Base-by-base conservation (phyloP, 2,888 invertebrate species). In the Exephanes ischioxanthus region DNA sequence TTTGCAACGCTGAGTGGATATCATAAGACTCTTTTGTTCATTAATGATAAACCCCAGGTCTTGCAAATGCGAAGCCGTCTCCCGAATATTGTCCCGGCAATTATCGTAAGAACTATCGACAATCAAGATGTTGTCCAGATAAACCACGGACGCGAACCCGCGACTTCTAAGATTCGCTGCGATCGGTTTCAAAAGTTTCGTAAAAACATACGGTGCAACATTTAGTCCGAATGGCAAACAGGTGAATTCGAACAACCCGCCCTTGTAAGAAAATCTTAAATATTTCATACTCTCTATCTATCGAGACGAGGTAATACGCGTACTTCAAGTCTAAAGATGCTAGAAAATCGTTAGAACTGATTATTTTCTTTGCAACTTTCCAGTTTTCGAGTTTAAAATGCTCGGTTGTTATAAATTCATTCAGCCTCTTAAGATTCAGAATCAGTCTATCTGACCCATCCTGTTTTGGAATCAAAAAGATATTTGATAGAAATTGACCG, bases 311-410 rank as follows among this genome's bases (percentile, higher is more conserved):
- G n/a, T 41, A 37, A 67, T 67, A 67, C 19, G 6, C 33, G 33
- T 6, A 26, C 58, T 58, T 58, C 11, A 58, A 26, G 9, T 26
- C 58, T 16, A 45, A 26, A 19, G 22, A 37, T 6, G 26, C 58
- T 19, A 58, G 16, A 26, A 11, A 19, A 22, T 58, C 26, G 67
- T 79, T 41, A 67, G 33, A 16, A 33, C 26, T 67, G 22, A 89
- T 78, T n/a, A 89, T 48, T 48, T 87, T 86, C 16, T n/a, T 48
- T 9, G 86, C 87, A 5, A 87, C 87, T 76, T 84, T 85, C 61
- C 77, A 85, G 68, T 89, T 88, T 63, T 88, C 87, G 61, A 89
- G 79, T 78, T 90, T 88, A 72, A 90, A 26, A 82, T 89, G 89
- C 19, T 79, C 48, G 7, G 84, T 66, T 9, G 30, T 11, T n/a